Evolutionary conservation across 2,888 invertebrate genomes (phyloP).

Genomic region (Panzeria rudis): DNA sequence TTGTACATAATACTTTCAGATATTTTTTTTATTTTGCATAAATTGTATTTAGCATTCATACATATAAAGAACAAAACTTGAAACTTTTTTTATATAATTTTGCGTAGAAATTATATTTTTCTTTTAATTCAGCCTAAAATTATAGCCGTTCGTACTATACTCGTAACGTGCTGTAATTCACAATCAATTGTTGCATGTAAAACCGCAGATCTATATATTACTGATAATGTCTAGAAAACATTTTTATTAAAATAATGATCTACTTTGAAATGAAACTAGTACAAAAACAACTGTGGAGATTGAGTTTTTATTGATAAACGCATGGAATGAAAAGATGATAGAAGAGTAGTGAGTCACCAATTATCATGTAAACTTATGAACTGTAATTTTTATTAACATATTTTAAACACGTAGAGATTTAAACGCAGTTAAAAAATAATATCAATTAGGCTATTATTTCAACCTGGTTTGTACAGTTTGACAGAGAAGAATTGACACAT

Average conservation of each 20-base stretch:
- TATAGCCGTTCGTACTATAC: background rate
- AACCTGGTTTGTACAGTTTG: background rate
- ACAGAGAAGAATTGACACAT: background rate
- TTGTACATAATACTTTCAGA: conserved; percentile 9
- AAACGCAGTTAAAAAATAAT: background rate
- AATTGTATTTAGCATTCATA: background rate
- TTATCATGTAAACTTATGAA: background rate
- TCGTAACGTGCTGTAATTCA: background rate
- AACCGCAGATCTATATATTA: background rate
- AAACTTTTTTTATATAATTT: background rate
- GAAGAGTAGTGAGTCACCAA: conserved; percentile 44
- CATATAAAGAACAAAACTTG: background rate
- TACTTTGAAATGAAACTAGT: conserved; percentile 35
- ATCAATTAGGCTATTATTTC: background rate
- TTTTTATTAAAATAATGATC: conserved; percentile 10
- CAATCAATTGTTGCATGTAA: conserved; percentile 18
- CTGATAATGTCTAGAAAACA: conserved; percentile 1
- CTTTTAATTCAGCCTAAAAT: background rate
- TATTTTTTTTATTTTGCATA: background rate
- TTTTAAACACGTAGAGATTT: background rate
- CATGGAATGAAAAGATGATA: background rate
- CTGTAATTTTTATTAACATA: background rate
- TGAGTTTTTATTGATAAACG: conserved; percentile 13
- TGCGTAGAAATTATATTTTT: background rate
- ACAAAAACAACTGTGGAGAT: conserved; percentile 18